Evolutionary conservation across 2,888 invertebrate species (phyloP), one percentile per base, ranked within the genome.

Genomic region (Boloria selene): DNA sequence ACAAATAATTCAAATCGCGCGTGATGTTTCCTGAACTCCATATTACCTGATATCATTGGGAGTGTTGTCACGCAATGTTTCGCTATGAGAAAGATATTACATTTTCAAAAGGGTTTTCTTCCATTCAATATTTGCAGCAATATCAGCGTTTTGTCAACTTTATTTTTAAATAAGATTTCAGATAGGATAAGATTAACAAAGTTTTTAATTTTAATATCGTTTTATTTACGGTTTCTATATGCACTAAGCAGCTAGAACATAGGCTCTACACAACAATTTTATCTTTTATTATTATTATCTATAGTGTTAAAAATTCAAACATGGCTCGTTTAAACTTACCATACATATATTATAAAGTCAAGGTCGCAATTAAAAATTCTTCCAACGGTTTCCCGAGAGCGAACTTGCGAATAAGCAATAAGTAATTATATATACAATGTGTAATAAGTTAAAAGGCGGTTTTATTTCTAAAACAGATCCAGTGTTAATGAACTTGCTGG

Each of bases 1-100:
- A 79, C 78, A 79, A 79, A 82, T 83, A 82, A 81, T 78, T 78
- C 79, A 82, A 83, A 82, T 79, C 78, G 79, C 77, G 84, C 84
- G 83, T 83, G 78, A 77, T 79, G 80, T 82, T 78, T 74, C 73
- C 73, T 77, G 77, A 76, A 72, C 81, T 77, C 79, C 16, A 58
- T 60, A 80, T 77, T 69, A 45, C 78, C 81, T 77, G 81, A 78
- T 60, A 56, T 53, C 52, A 62, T 65, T 65, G 51, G 16, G 7
- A 68, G 62, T 62, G 38, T 65, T 77, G 83, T 86, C 87, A 86
- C 85, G 86, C 80, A 80, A 79, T 80, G 80, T 80, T 78, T 72
- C 78, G 77, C 78, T 78, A 80, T 78, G 76, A 77, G 81, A 81
- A 72, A 53, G 47, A 47, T 53, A 55, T 65, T 56, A 56, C 6